These are phyloP conservation scores for Protobothrops flavoviridis DNA, from an alignment of 2,113 vertebrate genomes.

Conservation along the genomic window DNA sequence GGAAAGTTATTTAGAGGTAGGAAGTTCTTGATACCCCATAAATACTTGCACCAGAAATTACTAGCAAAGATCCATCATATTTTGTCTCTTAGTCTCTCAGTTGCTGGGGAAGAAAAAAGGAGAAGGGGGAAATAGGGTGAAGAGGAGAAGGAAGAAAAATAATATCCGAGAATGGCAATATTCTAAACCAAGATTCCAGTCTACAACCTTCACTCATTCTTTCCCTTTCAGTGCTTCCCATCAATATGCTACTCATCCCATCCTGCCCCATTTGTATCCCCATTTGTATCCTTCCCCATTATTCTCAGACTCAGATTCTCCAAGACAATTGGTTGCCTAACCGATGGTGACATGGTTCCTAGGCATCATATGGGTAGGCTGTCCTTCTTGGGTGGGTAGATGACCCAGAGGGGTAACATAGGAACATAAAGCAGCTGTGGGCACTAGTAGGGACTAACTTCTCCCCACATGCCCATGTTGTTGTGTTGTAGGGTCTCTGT, in stretches of 20 bases:
- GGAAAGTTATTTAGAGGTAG: neutral
- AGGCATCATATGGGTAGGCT: neutral
- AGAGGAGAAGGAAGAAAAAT: neutral
- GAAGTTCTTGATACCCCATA: neutral
- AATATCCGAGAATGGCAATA: neutral
- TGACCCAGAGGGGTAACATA: neutral
- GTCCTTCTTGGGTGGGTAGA: neutral
- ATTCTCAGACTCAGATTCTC: neutral
- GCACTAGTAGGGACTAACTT: no score
- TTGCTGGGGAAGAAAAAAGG: neutral
- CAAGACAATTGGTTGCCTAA: neutral
- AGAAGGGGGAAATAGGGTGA: neutral
- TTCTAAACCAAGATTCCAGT: neutral
- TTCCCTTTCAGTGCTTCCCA: neutral
- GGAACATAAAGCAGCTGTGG: neutral
- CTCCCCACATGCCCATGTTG: no score
- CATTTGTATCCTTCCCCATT: neutral
- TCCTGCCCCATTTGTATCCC: neutral
- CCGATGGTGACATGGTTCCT: neutral
- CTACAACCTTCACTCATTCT: neutral
- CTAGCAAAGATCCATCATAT: neutral
- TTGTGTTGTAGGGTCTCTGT: no score
- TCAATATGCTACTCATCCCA: neutral
- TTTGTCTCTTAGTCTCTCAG: neutral
- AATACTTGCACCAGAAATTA: neutral